These are phyloP conservation scores for Percopsis omiscomaycus DNA, from an alignment of 2,797 vertebrate species.

Conservation along the genomic window DNA sequence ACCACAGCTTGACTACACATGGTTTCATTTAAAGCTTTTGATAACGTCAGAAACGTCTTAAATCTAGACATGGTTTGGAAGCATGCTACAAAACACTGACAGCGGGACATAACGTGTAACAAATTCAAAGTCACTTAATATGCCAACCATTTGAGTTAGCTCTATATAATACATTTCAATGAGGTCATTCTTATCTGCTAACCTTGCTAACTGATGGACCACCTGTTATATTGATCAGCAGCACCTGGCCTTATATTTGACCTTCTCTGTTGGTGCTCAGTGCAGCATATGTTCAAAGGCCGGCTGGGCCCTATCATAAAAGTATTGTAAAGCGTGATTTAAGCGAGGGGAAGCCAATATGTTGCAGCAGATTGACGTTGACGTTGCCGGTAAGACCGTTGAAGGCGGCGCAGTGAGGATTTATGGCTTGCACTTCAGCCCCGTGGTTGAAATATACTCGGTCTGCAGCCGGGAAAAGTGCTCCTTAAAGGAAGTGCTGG, in stretches of 20 bases:
- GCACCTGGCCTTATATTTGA: conserved; percentile 41
- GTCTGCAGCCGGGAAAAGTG: conserved; percentile 39
- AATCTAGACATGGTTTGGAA: conserved; percentile 9
- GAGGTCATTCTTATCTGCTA: conserved; percentile 47
- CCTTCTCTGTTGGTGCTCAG: conserved; percentile 26
- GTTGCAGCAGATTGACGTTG: conserved; percentile 59
- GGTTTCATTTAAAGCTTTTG: conserved; percentile 29
- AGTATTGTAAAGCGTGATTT: conserved; percentile 62
- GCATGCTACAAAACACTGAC: conserved; percentile 14
- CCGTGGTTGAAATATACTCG: conserved; percentile 16
- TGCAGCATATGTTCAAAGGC: conserved; percentile 58
- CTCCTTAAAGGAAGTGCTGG: conserved; percentile 36
- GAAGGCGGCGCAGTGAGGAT: conserved; percentile 27
- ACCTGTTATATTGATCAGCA: conserved; percentile 70
- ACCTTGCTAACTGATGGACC: conserved; percentile 55
- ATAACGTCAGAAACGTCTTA: conserved; percentile 14
- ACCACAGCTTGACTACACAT: conserved; percentile 17
- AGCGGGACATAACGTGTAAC: conserved; percentile 30
- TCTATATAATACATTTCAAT: conserved; percentile 19
- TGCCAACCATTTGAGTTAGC: conserved; percentile 28
- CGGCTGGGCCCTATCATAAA: conserved; percentile 66
- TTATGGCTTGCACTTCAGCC: conserved; percentile 53
- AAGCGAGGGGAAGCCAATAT: conserved; percentile 54
- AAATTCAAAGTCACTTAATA: conserved; percentile 21
- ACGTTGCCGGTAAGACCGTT: conserved; percentile 37